Conservation (phyloP, 2,113 vertebrate species). For the Sterrhoptilus dennistouni region DNA sequence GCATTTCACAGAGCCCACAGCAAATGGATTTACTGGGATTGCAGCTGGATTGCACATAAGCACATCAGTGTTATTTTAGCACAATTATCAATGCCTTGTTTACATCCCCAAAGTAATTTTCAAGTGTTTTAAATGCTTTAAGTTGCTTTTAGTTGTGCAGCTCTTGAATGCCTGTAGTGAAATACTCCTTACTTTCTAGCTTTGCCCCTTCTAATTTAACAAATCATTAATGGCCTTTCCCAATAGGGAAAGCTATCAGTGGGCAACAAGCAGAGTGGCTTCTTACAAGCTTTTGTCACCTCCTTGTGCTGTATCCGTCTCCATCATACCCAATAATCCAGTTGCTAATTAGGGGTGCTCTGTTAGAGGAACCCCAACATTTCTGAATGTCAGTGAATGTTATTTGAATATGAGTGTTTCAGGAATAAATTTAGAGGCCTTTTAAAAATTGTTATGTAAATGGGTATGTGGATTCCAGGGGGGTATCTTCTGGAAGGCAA, state of each 20-base stretch:
- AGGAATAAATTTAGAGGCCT: neutral
- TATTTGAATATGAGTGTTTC: neutral
- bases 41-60: neutral
- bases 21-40: neutral
- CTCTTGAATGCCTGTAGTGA: neutral
- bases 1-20: neutral
- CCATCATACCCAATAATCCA: neutral
- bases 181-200: neutral
- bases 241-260: neutral
- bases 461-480: neutral
- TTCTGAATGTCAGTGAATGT: neutral
- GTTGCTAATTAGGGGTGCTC: neutral
- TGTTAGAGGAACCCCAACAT: neutral
- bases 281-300: neutral
- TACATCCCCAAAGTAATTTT: neutral
- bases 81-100: neutral
- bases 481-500: constrained; percentile 23
- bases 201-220: neutral
- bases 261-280: neutral
- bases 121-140: neutral
- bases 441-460: neutral
- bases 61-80: neutral
- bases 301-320: neutral
- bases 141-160: neutral
- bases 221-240: neutral